phyloP scores from a whole-genome alignment of 2,888 invertebrate genomes.

The Cabera pusaria region DNA sequence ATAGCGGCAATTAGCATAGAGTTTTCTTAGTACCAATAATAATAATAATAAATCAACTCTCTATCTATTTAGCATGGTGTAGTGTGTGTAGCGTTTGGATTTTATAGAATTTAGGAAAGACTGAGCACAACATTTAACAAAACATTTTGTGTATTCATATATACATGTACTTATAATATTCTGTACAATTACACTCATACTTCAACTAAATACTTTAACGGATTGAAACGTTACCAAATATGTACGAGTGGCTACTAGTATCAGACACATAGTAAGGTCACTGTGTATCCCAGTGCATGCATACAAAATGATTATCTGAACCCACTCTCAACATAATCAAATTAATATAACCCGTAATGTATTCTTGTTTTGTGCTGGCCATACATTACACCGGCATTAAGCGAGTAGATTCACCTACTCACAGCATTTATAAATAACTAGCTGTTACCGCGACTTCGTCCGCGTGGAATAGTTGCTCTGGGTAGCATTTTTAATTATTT shows the following conservation, averaged over 20 bases:
- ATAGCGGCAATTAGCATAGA: slow-evolving; percentile 51
- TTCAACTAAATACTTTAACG: too few relatives aligned
- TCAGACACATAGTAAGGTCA: slow-evolving; percentile 24
- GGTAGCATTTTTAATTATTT: too few relatives aligned
- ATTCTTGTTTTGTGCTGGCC: slow-evolving; percentile 44
- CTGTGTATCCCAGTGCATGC: slow-evolving; percentile 45
- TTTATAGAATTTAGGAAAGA: slow-evolving; percentile 60
- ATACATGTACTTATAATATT: too few relatives aligned
- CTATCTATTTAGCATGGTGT: slow-evolving; percentile 59
- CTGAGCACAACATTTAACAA: slow-evolving; percentile 55
- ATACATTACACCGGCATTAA: slow-evolving; percentile 34
- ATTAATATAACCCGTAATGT: slow-evolving; percentile 55
- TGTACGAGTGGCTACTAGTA: too few relatives aligned
- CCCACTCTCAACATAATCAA: slow-evolving; percentile 45
- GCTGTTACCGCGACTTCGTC: too few relatives aligned
- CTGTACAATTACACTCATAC: too few relatives aligned
- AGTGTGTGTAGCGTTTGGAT: slow-evolving; percentile 61
- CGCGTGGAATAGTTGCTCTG: too few relatives aligned
- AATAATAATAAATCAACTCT: slow-evolving; percentile 36
- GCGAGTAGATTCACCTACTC: slow-evolving; percentile 33
- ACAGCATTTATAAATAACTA: slow-evolving; percentile 42
- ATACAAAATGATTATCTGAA: slow-evolving; percentile 44
- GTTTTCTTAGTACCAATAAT: slow-evolving; percentile 46
- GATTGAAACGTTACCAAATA: too few relatives aligned
- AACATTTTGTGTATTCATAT: too few relatives aligned